A percentile compares a stretch with the other conserved stretches of the same genome.
phyloP scores from a whole-genome alignment of 2,113 vertebrate species.

The Oplegnathus fasciatus region DNA sequence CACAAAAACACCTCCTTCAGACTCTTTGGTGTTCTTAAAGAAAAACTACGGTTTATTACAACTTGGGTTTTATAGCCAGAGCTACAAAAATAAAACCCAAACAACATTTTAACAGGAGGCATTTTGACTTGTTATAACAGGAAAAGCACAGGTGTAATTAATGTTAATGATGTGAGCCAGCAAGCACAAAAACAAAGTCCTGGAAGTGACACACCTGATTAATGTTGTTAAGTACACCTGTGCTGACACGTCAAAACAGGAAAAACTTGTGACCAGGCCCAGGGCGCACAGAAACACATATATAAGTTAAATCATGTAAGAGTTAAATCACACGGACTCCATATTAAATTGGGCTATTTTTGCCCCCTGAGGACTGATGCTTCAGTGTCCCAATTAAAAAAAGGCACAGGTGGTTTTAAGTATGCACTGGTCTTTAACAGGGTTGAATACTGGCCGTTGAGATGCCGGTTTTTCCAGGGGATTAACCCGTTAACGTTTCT shows the following conservation, averaged over 20 bases:
- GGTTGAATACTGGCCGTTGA: background rate
- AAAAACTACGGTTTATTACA: background rate
- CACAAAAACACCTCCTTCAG: no score
- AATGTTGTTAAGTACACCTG: background rate
- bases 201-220: background rate
- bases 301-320: no score
- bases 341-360: background rate
- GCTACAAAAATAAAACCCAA: no score
- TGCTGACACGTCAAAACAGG: background rate
- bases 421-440: background rate
- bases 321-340: no score
- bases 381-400: background rate
- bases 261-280: no score
- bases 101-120: no score
- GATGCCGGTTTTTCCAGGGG: background rate
- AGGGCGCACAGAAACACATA: no score
- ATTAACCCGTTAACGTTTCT: background rate
- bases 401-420: background rate
- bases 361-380: background rate
- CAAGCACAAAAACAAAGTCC: background rate
- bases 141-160: background rate
- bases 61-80: no score
- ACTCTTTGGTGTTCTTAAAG: no score
- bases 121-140: background rate
- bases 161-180: background rate